Conservation (phyloP, 2,797 vertebrate genomes). For the Bryconaethiops microstoma region DNA sequence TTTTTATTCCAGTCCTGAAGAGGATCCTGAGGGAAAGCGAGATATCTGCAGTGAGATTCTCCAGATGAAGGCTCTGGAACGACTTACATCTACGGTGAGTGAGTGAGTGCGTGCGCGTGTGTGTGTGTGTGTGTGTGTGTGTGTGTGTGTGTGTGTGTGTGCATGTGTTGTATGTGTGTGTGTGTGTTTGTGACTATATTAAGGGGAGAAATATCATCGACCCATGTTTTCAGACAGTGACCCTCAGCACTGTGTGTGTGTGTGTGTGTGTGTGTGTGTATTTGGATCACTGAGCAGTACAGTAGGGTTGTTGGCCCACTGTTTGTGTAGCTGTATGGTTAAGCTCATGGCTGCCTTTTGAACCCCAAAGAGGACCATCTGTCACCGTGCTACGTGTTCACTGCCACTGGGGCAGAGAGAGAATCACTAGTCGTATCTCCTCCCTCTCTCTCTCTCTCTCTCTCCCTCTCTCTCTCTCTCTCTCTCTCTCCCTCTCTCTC, state of each 20-base stretch:
- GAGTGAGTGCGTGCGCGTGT: slow-evolving; percentile 31
- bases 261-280: slow-evolving; percentile 19
- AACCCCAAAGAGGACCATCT: slow-evolving; percentile 44
- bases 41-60: slow-evolving; percentile 92
- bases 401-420: slow-evolving; percentile 27
- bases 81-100: slow-evolving; percentile 92
- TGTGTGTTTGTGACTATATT: not conserved
- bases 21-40: slow-evolving; percentile 84
- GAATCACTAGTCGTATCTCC: slow-evolving; percentile 28
- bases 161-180: slow-evolving; percentile 34
- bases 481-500: not conserved
- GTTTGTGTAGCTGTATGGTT: slow-evolving; percentile 21
- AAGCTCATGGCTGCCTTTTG: slow-evolving; percentile 23
- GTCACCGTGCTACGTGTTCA: slow-evolving; percentile 23
- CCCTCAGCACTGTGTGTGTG: not conserved
- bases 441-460: not conserved
- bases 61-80: slow-evolving; percentile 88
- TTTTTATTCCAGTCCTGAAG: slow-evolving; percentile 71
- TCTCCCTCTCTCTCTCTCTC: not conserved
- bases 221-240: not conserved
- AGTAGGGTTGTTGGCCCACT: slow-evolving; percentile 5
- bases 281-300: not conserved
- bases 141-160: not conserved
- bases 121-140: slow-evolving; percentile 31
- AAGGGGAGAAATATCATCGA: not conserved